Conservation (phyloP, 2,113 vertebrate species). For the Hippocampus guttulatus region DNA sequence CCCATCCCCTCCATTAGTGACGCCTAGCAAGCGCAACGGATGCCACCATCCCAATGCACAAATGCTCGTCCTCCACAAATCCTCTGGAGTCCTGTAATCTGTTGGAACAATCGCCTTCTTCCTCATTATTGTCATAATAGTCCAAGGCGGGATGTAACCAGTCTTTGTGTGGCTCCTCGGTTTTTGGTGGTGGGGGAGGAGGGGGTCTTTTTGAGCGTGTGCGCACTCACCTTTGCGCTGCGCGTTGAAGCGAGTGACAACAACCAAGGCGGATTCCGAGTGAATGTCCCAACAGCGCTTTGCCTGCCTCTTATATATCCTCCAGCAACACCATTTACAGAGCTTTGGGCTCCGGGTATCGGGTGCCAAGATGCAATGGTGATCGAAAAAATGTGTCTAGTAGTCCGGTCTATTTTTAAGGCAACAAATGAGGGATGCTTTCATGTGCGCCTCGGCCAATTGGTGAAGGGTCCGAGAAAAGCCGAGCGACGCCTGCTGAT, state of each 20-base stretch:
- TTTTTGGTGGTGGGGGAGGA: neutral
- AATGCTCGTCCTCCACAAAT: conserved; percentile 34
- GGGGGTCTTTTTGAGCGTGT: neutral
- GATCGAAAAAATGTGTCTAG: conserved; percentile 78
- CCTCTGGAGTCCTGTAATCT: conserved; percentile 37
- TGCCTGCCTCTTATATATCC: conserved; percentile 68
- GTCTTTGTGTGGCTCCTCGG: conserved; percentile 18
- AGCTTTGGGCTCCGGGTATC: conserved; percentile 65
- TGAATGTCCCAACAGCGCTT: conserved; percentile 35
- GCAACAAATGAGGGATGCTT: conserved; percentile 69
- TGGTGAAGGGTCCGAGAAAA: conserved; percentile 42
- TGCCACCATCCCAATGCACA: neutral
- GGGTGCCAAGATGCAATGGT: conserved; percentile 67
- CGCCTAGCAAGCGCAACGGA: neutral
- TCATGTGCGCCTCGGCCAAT: conserved; percentile 56
- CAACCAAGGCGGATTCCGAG: conserved; percentile 63
- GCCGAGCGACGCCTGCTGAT: neutral
- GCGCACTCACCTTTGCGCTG: conserved; percentile 74
- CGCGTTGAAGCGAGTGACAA: conserved; percentile 75
- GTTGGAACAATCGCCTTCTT: conserved; percentile 14
- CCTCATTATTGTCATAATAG: conserved; percentile 34
- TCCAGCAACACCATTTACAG: conserved; percentile 73
- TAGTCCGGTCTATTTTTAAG: conserved; percentile 75
- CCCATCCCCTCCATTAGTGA: too few relatives aligned
- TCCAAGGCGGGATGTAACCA: conserved; percentile 38